phyloP scores from a whole-genome alignment of 53 echinoderm and acorn worm genomes.

The Luidia sarsii region DNA sequence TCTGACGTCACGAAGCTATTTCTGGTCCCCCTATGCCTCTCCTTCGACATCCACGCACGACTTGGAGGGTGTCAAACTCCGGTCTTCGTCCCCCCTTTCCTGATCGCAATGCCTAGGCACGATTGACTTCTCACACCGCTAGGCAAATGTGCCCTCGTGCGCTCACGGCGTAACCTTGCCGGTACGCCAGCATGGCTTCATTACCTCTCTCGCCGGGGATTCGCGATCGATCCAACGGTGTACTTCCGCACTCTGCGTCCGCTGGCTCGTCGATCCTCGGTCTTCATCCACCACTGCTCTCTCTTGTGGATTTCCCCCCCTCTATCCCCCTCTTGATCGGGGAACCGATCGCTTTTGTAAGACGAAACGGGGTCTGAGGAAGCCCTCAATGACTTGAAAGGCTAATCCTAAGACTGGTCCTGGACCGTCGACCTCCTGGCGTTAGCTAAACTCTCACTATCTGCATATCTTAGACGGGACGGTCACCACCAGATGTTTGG shows the following conservation, averaged over 20 bases:
- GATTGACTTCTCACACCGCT: not conserved
- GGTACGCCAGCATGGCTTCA: slow-evolving; percentile 2
- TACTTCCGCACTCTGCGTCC: not conserved
- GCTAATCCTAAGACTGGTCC: too few relatives aligned
- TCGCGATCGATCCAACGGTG: not conserved
- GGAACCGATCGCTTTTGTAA: not conserved
- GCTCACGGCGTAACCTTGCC: slow-evolving; percentile 32
- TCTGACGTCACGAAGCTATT: slow-evolving; percentile 10
- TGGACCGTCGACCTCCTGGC: too few relatives aligned
- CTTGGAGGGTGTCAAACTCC: too few relatives aligned
- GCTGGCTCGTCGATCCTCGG: not conserved
- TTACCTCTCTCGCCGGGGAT: not conserved
- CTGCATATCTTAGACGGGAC: too few relatives aligned
- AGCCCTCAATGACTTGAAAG: not conserved
- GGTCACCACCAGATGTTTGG: too few relatives aligned
- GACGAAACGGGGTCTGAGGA: not conserved
- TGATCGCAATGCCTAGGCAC: slow-evolving; percentile 1
- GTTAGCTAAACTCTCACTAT: too few relatives aligned
- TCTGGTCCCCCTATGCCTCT: not conserved
- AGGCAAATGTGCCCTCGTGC: slow-evolving; percentile 8
- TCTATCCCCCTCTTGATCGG: not conserved
- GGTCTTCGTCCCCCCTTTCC: not conserved
- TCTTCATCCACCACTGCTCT: not conserved
- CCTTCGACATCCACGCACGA: too few relatives aligned
- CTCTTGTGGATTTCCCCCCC: not conserved